Evolutionary conservation across 2,797 vertebrate genomes (phyloP).

Genomic region (Gallinago stenura): DNA sequence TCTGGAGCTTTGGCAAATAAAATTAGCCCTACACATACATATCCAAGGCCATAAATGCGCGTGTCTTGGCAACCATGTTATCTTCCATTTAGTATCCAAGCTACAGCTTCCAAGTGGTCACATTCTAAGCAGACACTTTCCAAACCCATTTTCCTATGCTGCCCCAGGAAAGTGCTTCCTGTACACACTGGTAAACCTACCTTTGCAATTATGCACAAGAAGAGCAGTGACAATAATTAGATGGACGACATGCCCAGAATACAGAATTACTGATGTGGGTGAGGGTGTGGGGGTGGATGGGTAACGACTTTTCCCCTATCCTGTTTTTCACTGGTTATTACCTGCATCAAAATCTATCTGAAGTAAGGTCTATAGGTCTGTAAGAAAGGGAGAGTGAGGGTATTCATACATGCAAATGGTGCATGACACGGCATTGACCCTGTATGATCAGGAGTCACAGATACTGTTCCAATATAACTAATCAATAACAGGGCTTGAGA

Average conservation of each 20-base stretch:
- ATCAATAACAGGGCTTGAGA: not conserved
- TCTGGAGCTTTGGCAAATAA: not conserved
- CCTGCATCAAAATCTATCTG: not conserved
- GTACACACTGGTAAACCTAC: rapidly evolving
- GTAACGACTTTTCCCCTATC: not conserved
- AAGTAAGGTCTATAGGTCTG: not conserved
- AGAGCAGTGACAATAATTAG: not conserved
- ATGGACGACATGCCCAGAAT: not conserved
- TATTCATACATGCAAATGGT: not conserved
- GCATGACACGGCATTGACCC: not conserved
- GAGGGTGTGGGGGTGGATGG: not conserved
- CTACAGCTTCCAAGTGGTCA: not conserved
- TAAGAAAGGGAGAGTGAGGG: not conserved
- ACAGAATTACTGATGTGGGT: not conserved
- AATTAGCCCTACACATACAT: rapidly evolving
- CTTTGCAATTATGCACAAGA: not conserved
- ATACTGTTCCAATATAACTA: not conserved
- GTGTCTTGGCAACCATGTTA: not conserved
- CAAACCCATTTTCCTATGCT: not conserved
- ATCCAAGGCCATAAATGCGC: not conserved
- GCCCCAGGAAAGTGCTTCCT: not conserved
- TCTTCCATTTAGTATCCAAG: not conserved
- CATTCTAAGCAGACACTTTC: not conserved
- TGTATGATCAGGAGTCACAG: not conserved
- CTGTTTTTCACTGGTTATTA: not conserved